Base-by-base conservation (phyloP, 2,888 invertebrate species). In the Xestoiulus laeticollis region DNA sequence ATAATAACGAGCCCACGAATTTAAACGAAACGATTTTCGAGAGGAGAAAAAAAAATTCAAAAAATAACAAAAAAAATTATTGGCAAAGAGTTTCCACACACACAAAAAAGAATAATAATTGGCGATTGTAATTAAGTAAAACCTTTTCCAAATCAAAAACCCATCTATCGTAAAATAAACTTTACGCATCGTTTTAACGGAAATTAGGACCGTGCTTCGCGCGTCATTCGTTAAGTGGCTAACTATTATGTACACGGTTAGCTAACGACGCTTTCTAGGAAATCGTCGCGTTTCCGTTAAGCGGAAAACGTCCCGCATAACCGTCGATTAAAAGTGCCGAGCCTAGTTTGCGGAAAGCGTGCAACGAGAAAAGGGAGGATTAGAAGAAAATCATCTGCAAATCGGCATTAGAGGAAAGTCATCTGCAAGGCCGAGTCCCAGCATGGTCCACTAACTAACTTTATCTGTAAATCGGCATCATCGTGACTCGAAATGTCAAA, bases 151-250 rank as follows among this genome's bases (percentile, higher is more conserved):
- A 5, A 16, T 53, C 22, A n/a, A n/a, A n/a, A n/a, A n/a, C n/a
- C n/a, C n/a, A n/a, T n/a, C n/a, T n/a, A n/a, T n/a, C n/a, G n/a
- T 30, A 85, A 85, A 30, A 85, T 38, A 44, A 48, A 33, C 43
- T 85, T 19, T 44, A 14, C 22, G 85, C 85, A 85, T 44, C 32
- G 22, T 43, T 2, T 19, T 59, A 59, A 59, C 53, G n/a, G 53
- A 59, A 59, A 59, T 59, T 2, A 59, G n/a, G n/a, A n/a, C 12
- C 53, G 16, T 59, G 53, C 53, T 59, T 53, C 43, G 22, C 85
- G 44, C 48, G 48, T 30, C 44, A 85, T 85, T 85, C 53, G 48
- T 43, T 85, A 22, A 19, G 16, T 44, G 22, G n/a, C 22, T 85
- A 85, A 43, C 53, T n/a, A 38, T 84, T 32, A 84, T 33, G 33